A percentile compares a stretch with the other conserved stretches of the same genome.
Conservation (phyloP, 1,140 invertebrate genomes). For the Colletes gigas region DNA sequence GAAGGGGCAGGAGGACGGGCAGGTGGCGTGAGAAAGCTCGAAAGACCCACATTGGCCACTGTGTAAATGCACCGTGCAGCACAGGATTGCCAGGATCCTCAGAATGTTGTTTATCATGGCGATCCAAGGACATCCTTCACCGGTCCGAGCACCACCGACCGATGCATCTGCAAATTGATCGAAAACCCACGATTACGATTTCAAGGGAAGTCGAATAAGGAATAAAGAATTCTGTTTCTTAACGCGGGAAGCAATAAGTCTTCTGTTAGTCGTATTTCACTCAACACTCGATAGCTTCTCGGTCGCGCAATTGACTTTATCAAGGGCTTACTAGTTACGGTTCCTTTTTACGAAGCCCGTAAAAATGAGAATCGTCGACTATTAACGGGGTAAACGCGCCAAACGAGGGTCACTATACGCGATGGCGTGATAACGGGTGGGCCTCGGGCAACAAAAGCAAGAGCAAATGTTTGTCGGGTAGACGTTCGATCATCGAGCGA, state of each 20-base stretch:
- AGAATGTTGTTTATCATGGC: slow-evolving; percentile 75
- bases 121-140: slow-evolving; percentile 75
- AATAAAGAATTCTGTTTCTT: too few relatives aligned
- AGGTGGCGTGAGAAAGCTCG: slow-evolving; percentile 34
- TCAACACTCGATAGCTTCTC: too few relatives aligned
- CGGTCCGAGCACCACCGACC: slow-evolving; percentile 60
- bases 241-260: too few relatives aligned
- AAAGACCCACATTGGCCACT: slow-evolving; percentile 73
- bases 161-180: slow-evolving; percentile 70
- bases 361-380: neutral
- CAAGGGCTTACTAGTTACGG: too few relatives aligned
- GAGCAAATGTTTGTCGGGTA: slow-evolving; percentile 30
- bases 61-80: slow-evolving; percentile 63
- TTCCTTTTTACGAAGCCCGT: too few relatives aligned
- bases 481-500: slow-evolving; percentile 9
- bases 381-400: neutral
- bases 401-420: neutral
- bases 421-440: neutral
- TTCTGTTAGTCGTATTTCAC: too few relatives aligned
- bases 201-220: too few relatives aligned
- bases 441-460: neutral
- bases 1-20: neutral
- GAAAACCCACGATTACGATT: slow-evolving; percentile 7
- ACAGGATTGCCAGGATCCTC: slow-evolving; percentile 71
- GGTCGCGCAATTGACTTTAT: too few relatives aligned